Conservation (phyloP, 2,113 vertebrate genomes). For the Cercocebus atys region DNA sequence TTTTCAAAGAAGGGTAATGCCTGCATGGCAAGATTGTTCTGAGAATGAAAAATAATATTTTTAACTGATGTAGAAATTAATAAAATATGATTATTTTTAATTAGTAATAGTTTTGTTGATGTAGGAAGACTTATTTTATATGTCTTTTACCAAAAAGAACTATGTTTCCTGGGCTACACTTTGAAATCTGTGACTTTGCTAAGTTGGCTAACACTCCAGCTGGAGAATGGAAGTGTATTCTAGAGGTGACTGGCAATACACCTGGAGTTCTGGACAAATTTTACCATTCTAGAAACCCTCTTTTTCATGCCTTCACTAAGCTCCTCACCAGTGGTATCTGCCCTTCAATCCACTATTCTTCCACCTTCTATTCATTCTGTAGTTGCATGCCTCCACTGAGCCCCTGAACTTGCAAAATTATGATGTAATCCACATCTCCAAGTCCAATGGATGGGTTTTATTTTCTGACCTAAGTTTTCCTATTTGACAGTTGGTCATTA, state of each 20-base stretch:
- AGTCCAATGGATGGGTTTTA: neutral
- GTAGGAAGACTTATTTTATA: neutral
- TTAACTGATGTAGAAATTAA: neutral
- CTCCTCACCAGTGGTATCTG: neutral
- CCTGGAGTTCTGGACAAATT: neutral
- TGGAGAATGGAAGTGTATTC: neutral
- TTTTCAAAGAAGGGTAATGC: neutral
- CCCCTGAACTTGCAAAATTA: neutral
- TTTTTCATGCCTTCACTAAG: neutral
- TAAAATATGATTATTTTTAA: neutral
- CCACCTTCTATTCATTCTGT: neutral
- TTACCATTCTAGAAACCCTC: neutral
- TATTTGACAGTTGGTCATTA: neutral
- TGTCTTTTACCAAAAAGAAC: neutral
- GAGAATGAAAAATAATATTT: neutral
- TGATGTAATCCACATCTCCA: neutral
- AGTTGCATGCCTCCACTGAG: neutral
- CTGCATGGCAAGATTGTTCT: neutral
- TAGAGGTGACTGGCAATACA: neutral
- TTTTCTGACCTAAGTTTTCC: neutral
- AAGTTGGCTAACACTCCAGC: neutral
- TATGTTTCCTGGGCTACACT: neutral
- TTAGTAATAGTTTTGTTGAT: neutral
- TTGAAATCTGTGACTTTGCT: neutral
- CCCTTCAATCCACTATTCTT: neutral